Evolutionary conservation across 2,888 invertebrate species (phyloP).

Genomic region (Pimpla rufipes): DNA sequence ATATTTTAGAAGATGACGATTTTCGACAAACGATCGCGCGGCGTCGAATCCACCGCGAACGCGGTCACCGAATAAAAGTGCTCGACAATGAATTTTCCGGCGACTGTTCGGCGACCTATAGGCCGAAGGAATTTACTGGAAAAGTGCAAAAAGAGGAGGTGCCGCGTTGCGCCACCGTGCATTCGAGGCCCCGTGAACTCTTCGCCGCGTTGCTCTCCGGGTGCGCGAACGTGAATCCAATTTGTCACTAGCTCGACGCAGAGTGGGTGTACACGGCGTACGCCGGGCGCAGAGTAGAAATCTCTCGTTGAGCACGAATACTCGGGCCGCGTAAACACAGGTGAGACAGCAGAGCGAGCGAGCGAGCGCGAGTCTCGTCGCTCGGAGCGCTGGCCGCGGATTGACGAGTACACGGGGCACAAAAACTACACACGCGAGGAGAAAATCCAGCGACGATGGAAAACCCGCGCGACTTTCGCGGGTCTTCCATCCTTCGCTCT

Average conservation of each 20-base stretch:
- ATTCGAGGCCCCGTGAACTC: constrained; percentile 4
- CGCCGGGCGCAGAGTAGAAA: constrained; percentile 18
- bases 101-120: background rate
- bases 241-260: constrained; percentile 25
- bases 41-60: background rate
- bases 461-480: constrained; percentile 7
- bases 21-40: no score
- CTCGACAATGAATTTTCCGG: background rate
- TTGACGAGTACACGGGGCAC: background rate
- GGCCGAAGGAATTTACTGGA: background rate
- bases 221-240: constrained; percentile 23
- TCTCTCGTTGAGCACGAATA: constrained; percentile 32
- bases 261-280: background rate
- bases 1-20: no score
- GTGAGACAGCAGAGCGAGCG: background rate
- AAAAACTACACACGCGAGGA: constrained; percentile 9
- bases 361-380: background rate
- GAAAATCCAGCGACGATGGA: constrained; percentile 9
- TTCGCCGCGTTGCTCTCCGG: background rate
- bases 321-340: constrained; percentile 26
- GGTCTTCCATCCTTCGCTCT: background rate
- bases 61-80: background rate
- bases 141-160: constrained; percentile 20
- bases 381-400: background rate
- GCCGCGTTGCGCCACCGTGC: background rate